Percentiles rank a stretch among this genome's conserved stretches.
Conservation (phyloP, 2,113 vertebrate species). For the Polypterus senegalus region DNA sequence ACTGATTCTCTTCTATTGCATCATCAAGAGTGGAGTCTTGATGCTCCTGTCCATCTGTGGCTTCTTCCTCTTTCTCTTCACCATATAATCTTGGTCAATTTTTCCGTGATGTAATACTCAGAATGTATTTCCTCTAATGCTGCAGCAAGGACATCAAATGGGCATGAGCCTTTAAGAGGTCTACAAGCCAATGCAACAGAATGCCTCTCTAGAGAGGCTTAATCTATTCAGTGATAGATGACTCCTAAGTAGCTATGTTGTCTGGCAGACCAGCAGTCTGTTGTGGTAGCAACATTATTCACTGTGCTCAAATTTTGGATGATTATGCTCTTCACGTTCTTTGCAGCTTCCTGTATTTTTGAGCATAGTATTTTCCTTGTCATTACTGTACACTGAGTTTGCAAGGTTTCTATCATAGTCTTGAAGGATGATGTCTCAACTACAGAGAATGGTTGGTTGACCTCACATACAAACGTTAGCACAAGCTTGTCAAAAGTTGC, state of each 20-base stretch:
- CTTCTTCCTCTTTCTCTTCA: background rate
- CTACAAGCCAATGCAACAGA: conserved; percentile 17
- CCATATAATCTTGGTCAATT: conserved; percentile 12
- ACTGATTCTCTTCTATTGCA: background rate
- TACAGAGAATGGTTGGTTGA: conserved; percentile 9
- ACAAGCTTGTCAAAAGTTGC: conserved; percentile 10
- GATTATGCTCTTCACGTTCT: conserved; percentile 3
- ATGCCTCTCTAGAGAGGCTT: conserved; percentile 5
- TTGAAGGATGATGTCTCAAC: conserved; percentile 9
- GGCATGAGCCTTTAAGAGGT: conserved; percentile 10
- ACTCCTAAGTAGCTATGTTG: conserved; percentile 14
- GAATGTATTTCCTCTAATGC: conserved; percentile 17
- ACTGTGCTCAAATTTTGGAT: conserved; percentile 1
- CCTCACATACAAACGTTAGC: conserved; percentile 7
- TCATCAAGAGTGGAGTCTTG: conserved; percentile 6
- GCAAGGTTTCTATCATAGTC: conserved; percentile 10
- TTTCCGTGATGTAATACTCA: conserved; percentile 17
- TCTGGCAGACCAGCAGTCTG: conserved; percentile 16
- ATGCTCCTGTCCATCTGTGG: conserved; percentile 1
- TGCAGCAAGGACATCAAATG: conserved; percentile 14
- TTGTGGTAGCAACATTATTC: conserved; percentile 3
- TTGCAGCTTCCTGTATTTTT: conserved; percentile 7
- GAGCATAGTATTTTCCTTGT: conserved; percentile 8
- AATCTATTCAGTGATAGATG: background rate
- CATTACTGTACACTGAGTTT: conserved; percentile 12